A percentile compares a stretch with the other conserved stretches of the same genome.
Evolutionary conservation across 1,140 invertebrate genomes (phyloP).

Genomic region (Micrasema longulum): DNA sequence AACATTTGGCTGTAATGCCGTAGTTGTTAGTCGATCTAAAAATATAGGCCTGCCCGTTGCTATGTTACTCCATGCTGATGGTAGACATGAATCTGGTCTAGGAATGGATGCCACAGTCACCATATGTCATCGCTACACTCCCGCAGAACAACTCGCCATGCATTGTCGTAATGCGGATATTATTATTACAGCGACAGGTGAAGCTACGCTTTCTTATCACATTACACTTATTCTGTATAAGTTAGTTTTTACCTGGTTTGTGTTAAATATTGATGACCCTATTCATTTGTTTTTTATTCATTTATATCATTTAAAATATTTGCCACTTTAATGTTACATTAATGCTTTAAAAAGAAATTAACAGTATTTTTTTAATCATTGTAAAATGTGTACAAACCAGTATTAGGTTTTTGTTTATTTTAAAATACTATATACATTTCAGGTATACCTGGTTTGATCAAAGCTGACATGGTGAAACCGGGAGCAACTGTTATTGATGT

Average conservation of each 20-base stretch:
- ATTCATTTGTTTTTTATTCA: too few relatives aligned
- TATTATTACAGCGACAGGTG: conserved; percentile 82
- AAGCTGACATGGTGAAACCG: conserved; percentile 87
- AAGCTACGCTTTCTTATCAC: conserved; percentile 26
- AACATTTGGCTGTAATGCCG: conserved; percentile 88
- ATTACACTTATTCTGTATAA: too few relatives aligned
- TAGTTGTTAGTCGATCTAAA: conserved; percentile 89
- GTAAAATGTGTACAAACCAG: too few relatives aligned
- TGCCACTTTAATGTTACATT: too few relatives aligned
- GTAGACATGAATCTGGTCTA: conserved; percentile 69
- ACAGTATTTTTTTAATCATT: too few relatives aligned
- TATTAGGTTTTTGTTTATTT: not conserved
- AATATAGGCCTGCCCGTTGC: conserved; percentile 91
- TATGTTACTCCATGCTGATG: conserved; percentile 83
- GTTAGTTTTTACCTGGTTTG: too few relatives aligned
- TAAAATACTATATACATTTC: conserved; percentile 46
- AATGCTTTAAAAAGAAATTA: too few relatives aligned
- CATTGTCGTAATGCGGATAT: conserved; percentile 84
- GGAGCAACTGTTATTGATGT: conserved; percentile 92
- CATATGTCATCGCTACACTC: conserved; percentile 89
- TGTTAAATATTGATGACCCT: too few relatives aligned
- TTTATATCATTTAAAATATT: too few relatives aligned
- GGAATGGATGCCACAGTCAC: conserved; percentile 87
- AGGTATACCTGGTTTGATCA: conserved; percentile 85
- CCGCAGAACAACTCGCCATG: conserved; percentile 76